A percentile compares a stretch with the other conserved stretches of the same genome.
phyloP scores from a whole-genome alignment of 37 sponge, comb jelly and placozoan species.

The Ephydatia muelleri region DNA sequence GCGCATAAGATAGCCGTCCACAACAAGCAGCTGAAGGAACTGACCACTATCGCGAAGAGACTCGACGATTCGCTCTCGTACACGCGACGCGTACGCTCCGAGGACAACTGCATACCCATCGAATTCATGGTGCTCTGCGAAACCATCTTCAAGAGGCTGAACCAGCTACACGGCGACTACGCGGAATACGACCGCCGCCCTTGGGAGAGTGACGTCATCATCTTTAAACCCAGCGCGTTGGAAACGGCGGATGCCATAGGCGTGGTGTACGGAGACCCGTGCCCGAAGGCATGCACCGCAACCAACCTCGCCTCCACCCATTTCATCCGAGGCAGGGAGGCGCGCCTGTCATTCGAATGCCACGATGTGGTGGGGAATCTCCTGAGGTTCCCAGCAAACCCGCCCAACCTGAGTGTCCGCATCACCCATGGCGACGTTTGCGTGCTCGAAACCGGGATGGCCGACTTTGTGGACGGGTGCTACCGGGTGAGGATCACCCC shows the following conservation, averaged over 20 bases:
- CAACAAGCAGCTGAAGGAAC: conserved; percentile 4
- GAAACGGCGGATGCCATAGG: conserved; percentile 2
- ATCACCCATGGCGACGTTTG: background rate
- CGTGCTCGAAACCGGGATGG: background rate
- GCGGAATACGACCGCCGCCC: conserved; percentile 1
- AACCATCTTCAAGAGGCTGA: background rate
- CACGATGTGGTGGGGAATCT: conserved; percentile 12
- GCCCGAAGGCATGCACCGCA: background rate
- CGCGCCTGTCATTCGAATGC: background rate
- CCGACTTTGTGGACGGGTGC: background rate
- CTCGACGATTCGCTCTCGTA: conserved; percentile 3
- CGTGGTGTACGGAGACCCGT: conserved; percentile 6
- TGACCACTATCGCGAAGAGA: background rate
- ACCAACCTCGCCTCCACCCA: background rate
- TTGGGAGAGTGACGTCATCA: conserved; percentile 28
- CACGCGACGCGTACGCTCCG: background rate
- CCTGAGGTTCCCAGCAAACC: background rate
- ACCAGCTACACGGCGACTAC: conserved; percentile 3
- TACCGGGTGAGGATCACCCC: conserved; percentile 13
- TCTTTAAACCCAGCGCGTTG: conserved; percentile 2
- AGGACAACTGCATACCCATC: conserved; percentile 26
- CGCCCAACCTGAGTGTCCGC: conserved; percentile 5
- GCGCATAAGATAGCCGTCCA: background rate
- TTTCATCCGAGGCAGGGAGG: conserved; percentile 7
- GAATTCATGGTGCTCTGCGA: conserved; percentile 26